Conservation (phyloP, 2,113 vertebrate genomes). For the Verasper variegatus region DNA sequence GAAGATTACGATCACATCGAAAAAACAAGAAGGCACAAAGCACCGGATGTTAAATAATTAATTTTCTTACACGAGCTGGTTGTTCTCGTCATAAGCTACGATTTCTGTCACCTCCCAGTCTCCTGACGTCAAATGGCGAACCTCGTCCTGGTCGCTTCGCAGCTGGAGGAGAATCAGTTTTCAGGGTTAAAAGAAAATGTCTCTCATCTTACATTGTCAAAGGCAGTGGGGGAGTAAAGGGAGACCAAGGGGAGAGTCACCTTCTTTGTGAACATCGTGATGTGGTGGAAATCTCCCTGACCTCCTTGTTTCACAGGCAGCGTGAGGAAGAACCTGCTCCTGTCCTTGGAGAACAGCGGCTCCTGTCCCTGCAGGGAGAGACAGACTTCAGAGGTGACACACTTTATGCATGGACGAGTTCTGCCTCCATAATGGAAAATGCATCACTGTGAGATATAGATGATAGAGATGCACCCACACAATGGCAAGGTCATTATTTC, state of each 20-base stretch:
- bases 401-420: background rate
- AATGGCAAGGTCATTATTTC: background rate
- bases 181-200: no score
- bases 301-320: constrained; percentile 95
- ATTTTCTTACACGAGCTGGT: constrained; percentile 88
- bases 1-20: no score
- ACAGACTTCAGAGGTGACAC: background rate
- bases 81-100: constrained; percentile 89
- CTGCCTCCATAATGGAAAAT: background rate
- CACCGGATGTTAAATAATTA: background rate
- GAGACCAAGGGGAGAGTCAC: constrained; percentile 68
- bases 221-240: background rate
- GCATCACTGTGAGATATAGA: background rate
- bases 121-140: constrained; percentile 92
- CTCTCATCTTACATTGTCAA: no score
- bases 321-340: constrained; percentile 89
- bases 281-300: constrained; percentile 93
- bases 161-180: constrained; percentile 24
- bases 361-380: constrained; percentile 86
- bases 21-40: background rate
- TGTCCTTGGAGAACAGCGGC: constrained; percentile 91
- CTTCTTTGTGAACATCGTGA: constrained; percentile 92
- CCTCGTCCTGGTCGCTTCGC: constrained; percentile 85
- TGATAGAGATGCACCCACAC: background rate
- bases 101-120: constrained; percentile 96